Base-by-base conservation (phyloP, 2,888 invertebrate species). In the Doris montereyensis region DNA sequence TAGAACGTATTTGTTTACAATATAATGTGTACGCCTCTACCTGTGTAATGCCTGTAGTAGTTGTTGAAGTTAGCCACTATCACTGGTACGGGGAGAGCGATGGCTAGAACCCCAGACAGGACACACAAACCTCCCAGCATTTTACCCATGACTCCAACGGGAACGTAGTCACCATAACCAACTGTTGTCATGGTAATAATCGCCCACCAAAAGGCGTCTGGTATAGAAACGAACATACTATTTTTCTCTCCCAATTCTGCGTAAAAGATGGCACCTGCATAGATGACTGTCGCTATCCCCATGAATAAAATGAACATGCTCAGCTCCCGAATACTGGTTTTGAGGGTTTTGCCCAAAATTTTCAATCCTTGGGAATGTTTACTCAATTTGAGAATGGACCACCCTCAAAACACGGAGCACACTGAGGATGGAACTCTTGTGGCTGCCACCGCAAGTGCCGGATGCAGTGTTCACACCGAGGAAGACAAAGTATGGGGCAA, bases 21-120 rank as follows among this genome's bases (percentile, higher is more conserved):
- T 10, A 10, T 10, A 52, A 10, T 52, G 10, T 52, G n/a, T 24
- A 75, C 65, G 2, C 76, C 75, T 52, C 84, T 81, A 58, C 88
- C 87, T n/a, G 88, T 90, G 71, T 90, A 90, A 65, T 91, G 90
- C 1, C 90, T 88, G 81, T 92, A 92, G 84, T 91, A 92, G 81
- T 90, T 91, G 82, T 92, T 92, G 88, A 92, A 92, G 86, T 92
- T 92, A 75, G 92, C 91, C 4, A 92, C 92, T 74, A 92, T 91
- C 67, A 92, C 91, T 0, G 92, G 92, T 21, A 92, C 92, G 8
- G 92, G 92, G 30, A 92, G 89, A 5, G 92, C 92, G 28, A 92
- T 87, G 17, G 92, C 91, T 52, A 92, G 87, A 4, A 92, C 91
- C n/a, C 92, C 92, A 57, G 91, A 90, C 62, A 92, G 82, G n/a